phyloP scores from a whole-genome alignment of 2,888 invertebrate species.

The Himalopsyche kuldschensis region DNA sequence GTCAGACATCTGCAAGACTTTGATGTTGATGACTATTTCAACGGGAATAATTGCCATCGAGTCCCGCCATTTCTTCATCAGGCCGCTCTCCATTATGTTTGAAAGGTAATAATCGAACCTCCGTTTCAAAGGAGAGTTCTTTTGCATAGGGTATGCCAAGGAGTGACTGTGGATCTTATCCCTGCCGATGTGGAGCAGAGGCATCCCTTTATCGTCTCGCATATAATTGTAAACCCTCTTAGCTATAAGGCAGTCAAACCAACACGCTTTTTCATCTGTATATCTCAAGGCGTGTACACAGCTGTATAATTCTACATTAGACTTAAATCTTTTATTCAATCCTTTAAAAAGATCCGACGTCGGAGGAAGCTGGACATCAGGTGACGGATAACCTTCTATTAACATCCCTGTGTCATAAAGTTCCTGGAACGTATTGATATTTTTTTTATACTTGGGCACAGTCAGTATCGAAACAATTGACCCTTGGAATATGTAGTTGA shows the following conservation, averaged over 20 bases:
- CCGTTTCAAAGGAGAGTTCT: conserved; percentile 49
- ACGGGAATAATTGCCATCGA: not conserved
- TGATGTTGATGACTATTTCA: not conserved
- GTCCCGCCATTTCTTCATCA: conserved; percentile 50
- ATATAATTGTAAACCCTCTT: conserved; percentile 48
- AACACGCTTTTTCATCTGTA: conserved; percentile 50
- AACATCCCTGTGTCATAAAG: conserved; percentile 50
- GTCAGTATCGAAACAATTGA: conserved; percentile 54
- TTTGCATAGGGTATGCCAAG: conserved; percentile 48
- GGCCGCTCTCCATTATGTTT: conserved; percentile 50
- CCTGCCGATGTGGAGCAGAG: conserved; percentile 51
- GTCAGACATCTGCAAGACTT: conserved; percentile 4
- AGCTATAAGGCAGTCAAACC: conserved; percentile 53
- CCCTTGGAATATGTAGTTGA: conserved; percentile 54
- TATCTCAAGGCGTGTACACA: conserved; percentile 48
- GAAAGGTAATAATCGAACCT: conserved; percentile 48
- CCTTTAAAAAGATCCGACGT: conserved; percentile 47
- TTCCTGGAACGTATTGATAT: conserved; percentile 54
- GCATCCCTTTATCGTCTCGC: conserved; percentile 50
- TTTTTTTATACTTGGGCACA: conserved; percentile 51
- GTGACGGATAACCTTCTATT: conserved; percentile 53
- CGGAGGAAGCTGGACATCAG: conserved; percentile 52
- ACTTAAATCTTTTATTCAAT: conserved; percentile 49
- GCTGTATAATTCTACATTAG: conserved; percentile 45
- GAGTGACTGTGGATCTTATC: conserved; percentile 54